Percentiles rank a stretch among this genome's conserved stretches.
These are phyloP conservation scores for Solea senegalensis DNA, from an alignment of 2,113 vertebrate species.

Conservation along the genomic window DNA sequence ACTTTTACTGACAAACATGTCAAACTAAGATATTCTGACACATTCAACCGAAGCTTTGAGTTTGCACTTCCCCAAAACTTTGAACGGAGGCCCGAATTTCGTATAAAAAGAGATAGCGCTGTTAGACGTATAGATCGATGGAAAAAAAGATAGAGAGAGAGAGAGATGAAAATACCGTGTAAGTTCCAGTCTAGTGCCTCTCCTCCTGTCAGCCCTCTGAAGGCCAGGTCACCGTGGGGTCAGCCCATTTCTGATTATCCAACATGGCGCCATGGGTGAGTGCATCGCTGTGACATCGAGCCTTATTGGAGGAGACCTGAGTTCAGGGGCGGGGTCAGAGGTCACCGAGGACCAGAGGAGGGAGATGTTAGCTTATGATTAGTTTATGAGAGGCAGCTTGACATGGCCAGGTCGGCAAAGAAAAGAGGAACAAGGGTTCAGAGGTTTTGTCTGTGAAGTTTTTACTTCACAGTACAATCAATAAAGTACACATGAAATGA, in stretches of 20 bases:
- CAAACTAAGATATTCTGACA: too few relatives aligned
- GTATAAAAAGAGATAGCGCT: too few relatives aligned
- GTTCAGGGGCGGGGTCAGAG: conserved; percentile 70
- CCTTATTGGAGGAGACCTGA: conserved; percentile 69
- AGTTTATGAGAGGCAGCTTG: conserved; percentile 75
- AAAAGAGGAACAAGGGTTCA: conserved; percentile 45
- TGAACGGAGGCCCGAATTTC: too few relatives aligned
- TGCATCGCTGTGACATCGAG: conserved; percentile 44
- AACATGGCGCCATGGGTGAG: conserved; percentile 65
- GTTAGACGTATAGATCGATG: too few relatives aligned
- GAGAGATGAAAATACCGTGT: conserved; percentile 34
- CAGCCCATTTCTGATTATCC: conserved; percentile 73
- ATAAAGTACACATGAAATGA: too few relatives aligned
- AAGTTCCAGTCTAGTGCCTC: conserved; percentile 57
- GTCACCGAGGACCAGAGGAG: conserved; percentile 53
- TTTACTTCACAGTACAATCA: too few relatives aligned
- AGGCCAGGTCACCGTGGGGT: conserved; percentile 67
- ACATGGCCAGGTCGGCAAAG: conserved; percentile 43
- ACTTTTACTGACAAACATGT: too few relatives aligned
- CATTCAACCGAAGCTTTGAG: too few relatives aligned
- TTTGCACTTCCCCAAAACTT: too few relatives aligned
- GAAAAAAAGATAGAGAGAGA: too few relatives aligned
- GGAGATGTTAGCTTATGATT: conserved; percentile 73
- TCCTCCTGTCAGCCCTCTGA: conserved; percentile 48
- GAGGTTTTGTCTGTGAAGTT: conserved; percentile 14